These are phyloP conservation scores for Hyla sarda DNA, from an alignment of 2,113 vertebrate genomes.

Conservation along the genomic window DNA sequence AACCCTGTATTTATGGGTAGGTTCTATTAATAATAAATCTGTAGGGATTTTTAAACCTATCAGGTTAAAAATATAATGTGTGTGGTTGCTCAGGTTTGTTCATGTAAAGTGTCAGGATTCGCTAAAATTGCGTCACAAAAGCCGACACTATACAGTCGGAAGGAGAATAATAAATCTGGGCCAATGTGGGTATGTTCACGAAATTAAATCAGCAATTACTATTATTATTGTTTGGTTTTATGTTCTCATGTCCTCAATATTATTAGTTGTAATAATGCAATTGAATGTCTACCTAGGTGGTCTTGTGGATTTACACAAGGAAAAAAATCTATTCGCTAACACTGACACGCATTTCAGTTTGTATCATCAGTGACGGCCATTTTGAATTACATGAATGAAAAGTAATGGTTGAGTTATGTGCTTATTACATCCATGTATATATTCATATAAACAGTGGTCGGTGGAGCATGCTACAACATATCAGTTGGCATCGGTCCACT, in stretches of 20 bases:
- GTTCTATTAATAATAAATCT: too few species aligned
- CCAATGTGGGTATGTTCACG: too few species aligned
- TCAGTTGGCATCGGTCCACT: conserved; percentile 24
- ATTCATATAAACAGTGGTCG: not conserved
- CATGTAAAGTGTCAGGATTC: too few species aligned
- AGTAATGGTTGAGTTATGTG: not conserved
- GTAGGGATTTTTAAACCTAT: too few species aligned
- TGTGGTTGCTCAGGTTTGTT: too few species aligned
- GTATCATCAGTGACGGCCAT: not conserved
- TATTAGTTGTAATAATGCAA: not conserved
- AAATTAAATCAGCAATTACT: not conserved
- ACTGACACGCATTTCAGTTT: not conserved
- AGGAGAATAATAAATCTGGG: too few species aligned
- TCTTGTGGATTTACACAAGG: not conserved
- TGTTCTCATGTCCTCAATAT: not conserved
- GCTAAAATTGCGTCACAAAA: too few species aligned
- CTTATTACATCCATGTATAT: not conserved
- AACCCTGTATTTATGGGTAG: too few species aligned
- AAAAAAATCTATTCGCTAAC: not conserved
- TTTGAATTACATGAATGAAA: not conserved
- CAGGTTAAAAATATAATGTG: too few species aligned
- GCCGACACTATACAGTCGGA: too few species aligned
- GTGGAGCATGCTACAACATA: conserved; percentile 9
- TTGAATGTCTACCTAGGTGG: not conserved
- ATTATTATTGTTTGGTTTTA: not conserved